phyloP scores from a whole-genome alignment of 2,888 invertebrate genomes.

The Pachydiplax longipennis region DNA sequence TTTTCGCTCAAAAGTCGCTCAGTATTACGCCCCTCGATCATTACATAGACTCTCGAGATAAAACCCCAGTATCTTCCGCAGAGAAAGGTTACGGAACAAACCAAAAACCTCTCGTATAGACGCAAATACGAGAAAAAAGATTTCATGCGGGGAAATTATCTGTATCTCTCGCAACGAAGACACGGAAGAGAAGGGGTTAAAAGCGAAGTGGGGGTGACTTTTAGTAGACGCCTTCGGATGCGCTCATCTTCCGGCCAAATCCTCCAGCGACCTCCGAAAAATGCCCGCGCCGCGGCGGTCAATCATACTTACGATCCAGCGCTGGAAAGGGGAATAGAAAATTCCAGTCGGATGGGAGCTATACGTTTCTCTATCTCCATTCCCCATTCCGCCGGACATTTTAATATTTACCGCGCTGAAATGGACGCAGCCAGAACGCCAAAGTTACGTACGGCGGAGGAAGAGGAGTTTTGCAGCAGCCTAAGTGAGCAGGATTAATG shows the following conservation, averaged over 20 bases:
- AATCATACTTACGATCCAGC: conserved; percentile 6
- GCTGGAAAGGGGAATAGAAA: background rate
- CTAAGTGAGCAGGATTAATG: conserved; percentile 37
- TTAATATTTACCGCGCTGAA: conserved; percentile 27
- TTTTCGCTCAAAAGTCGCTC: no score
- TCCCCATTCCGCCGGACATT: conserved; percentile 27
- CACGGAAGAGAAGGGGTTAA: background rate
- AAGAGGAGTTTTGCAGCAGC: conserved; percentile 17
- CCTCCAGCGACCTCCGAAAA: background rate
- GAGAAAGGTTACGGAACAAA: no score
- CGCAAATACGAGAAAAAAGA: no score
- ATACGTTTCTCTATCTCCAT: conserved; percentile 17
- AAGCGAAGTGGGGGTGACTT: background rate
- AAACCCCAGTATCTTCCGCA: no score
- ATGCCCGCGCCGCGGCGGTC: background rate
- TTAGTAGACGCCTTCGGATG: background rate
- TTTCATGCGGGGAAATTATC: no score
- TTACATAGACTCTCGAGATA: no score
- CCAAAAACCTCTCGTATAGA: no score
- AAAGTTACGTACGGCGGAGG: conserved; percentile 13
- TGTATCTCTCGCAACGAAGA: background rate
- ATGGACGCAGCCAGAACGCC: conserved; percentile 29
- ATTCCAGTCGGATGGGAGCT: background rate
- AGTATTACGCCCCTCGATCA: no score
- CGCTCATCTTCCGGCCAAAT: background rate